Evolutionary conservation across 2,888 invertebrate genomes (phyloP), one percentile per base, ranked within the genome.

Genomic region (Drosophila mimica): DNA sequence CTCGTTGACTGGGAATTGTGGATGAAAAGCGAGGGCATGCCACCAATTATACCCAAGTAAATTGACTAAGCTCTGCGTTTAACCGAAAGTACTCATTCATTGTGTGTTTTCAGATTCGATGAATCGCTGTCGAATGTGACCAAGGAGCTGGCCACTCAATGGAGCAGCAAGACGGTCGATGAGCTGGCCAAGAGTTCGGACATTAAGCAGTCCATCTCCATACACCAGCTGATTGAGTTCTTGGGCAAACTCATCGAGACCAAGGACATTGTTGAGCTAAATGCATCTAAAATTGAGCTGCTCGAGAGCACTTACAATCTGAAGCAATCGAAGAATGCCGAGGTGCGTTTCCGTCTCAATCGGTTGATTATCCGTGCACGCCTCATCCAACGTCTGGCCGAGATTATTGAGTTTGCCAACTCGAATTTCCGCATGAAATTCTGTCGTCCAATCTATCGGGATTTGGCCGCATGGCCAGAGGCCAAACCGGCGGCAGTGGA

Each of bases 391-490:
- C 95, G 95, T 86, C 93, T 98, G 40, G 93, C 94, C 2, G 94
- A 95, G 20, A 96, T 96, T 1, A 94, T 98, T 64, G 92, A 95
- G 28, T 98, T 98, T 94, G 95, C 97, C 11, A 97, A 96, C 80
- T 95, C 95, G 25, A 96, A 97, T 90, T 98, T 98, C 40, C 95
- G 99, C 63, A 97, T 98, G 97, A 99, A 99, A 93, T 99, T 95
- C 93, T 96, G 97, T 3, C 94, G 97, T 38, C 98, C 98, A 4
- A 94, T 99, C 56, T 98, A 98, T 93, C 95, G 97, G 73, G 97
- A 97, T 91, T 94, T 98, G 68, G 97, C 96, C 82, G 94, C 94
- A 0, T 98, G 98, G 98, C 95, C 96, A 72, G 95, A 94, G 30
- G 95, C 95, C 0, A 94, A 96, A 72, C 93, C 94, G 2, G 92